Evolutionary conservation across 1,140 invertebrate species (phyloP).

Genomic region (Aplysia californica): DNA sequence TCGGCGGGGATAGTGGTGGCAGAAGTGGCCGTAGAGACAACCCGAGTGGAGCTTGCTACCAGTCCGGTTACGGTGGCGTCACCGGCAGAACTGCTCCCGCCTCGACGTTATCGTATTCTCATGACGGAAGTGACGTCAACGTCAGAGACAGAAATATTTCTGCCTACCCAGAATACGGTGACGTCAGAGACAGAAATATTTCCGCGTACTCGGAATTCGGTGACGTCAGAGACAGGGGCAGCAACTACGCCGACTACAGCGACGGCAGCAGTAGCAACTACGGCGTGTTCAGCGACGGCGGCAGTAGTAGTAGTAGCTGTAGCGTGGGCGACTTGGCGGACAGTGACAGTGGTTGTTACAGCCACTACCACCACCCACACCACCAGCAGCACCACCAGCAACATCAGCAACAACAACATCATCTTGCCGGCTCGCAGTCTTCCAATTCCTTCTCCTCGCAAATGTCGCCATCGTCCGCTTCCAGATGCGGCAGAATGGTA

Average conservation of each 20-base stretch:
- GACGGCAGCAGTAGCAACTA: conserved; percentile 4
- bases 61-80: neutral
- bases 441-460: too few relatives aligned
- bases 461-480: too few relatives aligned
- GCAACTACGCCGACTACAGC: conserved; percentile 34
- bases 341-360: conserved; percentile 32
- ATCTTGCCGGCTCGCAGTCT: too few relatives aligned
- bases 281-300: neutral
- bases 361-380: conserved; percentile 23
- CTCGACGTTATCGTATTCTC: too few relatives aligned
- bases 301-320: conserved; percentile 5
- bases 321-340: conserved; percentile 23
- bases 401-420: too few relatives aligned
- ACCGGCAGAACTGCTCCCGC: too few relatives aligned
- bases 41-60: neutral
- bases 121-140: too few relatives aligned
- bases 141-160: too few relatives aligned
- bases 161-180: neutral
- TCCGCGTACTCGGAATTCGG: conserved; percentile 29
- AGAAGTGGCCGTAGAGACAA: too few relatives aligned
- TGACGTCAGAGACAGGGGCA: conserved; percentile 30
- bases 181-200: neutral
- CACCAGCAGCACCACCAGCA: too few relatives aligned
- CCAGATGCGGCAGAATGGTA: too few relatives aligned
- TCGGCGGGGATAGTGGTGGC: too few relatives aligned